phyloP scores from a whole-genome alignment of 2,113 vertebrate species.

The Oceanodroma tethys region DNA sequence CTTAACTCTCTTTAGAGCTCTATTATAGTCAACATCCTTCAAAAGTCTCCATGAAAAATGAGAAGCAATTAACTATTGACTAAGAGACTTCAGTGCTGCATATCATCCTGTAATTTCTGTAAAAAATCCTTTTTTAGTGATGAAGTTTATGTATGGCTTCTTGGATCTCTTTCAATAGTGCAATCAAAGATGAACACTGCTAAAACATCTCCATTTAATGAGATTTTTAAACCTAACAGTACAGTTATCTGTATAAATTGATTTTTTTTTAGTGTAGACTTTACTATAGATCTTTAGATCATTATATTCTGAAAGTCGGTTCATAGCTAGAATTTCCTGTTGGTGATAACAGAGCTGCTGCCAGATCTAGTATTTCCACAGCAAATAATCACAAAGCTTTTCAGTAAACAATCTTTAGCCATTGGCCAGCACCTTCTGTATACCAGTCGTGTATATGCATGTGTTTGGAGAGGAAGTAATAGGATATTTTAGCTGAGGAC shows the following conservation, averaged over 20 bases:
- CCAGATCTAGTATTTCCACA: not conserved
- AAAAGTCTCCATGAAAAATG: not conserved
- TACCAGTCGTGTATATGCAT: no score
- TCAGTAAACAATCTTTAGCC: not conserved
- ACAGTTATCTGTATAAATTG: not conserved
- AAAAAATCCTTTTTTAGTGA: conserved; percentile 69
- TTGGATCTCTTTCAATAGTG: conserved; percentile 67
- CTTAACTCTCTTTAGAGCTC: not conserved
- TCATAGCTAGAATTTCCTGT: not conserved
- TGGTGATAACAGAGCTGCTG: not conserved
- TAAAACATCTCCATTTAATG: not conserved
- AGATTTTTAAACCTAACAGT: not conserved
- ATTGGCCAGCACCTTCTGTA: not conserved
- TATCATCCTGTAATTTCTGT: conserved; percentile 47
- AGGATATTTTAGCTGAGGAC: not conserved
- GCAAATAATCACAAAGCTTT: not conserved
- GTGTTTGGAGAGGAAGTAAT: not conserved
- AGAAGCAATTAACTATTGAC: conserved; percentile 18
- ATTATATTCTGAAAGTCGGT: not conserved
- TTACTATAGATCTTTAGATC: not conserved
- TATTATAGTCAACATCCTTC: not conserved
- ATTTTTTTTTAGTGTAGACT: not conserved
- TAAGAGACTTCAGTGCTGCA: not conserved
- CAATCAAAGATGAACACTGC: conserved; percentile 32
- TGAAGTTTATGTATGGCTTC: conserved; percentile 62